Conservation (phyloP, 2,797 vertebrate genomes). For the Gila robusta region DNA sequence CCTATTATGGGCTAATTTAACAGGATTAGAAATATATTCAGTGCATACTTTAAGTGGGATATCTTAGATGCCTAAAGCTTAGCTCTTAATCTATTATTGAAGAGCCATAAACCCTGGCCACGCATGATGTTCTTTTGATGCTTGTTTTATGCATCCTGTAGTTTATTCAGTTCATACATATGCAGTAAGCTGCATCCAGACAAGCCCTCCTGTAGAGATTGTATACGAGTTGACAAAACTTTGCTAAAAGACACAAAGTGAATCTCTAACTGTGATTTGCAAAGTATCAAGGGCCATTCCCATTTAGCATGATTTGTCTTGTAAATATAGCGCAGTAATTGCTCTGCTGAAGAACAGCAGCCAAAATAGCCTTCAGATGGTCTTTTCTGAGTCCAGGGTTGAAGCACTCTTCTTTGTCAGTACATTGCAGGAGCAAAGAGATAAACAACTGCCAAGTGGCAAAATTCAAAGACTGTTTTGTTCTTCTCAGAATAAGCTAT, state of each 20-base stretch:
- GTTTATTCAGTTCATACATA: background rate
- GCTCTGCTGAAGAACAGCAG: background rate
- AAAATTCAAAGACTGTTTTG: conserved; percentile 49
- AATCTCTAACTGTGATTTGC: conserved; percentile 11
- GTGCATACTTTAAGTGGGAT: background rate
- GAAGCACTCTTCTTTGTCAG: conserved; percentile 3
- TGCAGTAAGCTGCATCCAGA: background rate
- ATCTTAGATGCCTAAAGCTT: background rate
- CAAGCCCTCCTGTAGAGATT: background rate
- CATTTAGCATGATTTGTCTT: background rate
- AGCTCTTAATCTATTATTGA: background rate
- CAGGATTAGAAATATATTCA: background rate
- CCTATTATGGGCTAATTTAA: background rate
- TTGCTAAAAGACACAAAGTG: background rate
- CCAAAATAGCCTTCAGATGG: conserved; percentile 25
- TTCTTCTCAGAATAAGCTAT: conserved; percentile 50
- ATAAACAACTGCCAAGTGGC: conserved; percentile 36
- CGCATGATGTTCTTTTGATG: background rate
- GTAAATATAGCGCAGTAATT: conserved; percentile 30
- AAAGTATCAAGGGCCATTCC: conserved; percentile 4
- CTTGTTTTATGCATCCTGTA: conserved; percentile 4
- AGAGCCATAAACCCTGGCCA: conserved; percentile 4
- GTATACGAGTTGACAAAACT: background rate
- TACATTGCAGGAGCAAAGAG: conserved; percentile 8
- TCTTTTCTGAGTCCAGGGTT: background rate